Evolutionary conservation across 2,888 invertebrate genomes (phyloP).

Genomic region (Drosophila paracracens): DNA sequence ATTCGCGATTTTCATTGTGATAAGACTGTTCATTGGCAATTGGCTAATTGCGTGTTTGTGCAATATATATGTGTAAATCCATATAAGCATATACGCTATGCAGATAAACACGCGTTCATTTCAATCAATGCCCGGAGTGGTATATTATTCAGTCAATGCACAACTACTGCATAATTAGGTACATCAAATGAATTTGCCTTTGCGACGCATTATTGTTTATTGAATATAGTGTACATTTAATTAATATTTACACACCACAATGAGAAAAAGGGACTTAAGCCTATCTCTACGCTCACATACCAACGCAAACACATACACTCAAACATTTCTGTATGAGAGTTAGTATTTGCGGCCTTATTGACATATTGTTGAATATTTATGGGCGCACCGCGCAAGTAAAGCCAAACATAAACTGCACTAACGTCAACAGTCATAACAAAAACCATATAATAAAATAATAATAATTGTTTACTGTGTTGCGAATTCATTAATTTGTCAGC

Average conservation of each 20-base stretch:
- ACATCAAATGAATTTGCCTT: neutral
- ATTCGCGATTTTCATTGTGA: neutral
- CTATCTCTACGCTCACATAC: slow-evolving; percentile 4
- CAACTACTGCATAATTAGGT: neutral
- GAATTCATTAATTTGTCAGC: neutral
- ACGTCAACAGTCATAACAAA: slow-evolving; percentile 26
- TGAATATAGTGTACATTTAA: slow-evolving; percentile 36
- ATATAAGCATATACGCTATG: neutral
- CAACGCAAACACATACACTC: slow-evolving; percentile 15
- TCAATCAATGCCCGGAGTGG: neutral
- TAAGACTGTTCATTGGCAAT: neutral
- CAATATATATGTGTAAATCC: neutral
- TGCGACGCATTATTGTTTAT: slow-evolving; percentile 19
- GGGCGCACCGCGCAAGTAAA: slow-evolving; percentile 19
- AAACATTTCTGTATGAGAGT: slow-evolving; percentile 33
- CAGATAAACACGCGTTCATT: neutral
- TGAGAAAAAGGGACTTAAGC: slow-evolving; percentile 7
- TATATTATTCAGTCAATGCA: neutral
- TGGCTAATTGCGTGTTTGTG: neutral
- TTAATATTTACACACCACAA: slow-evolving; percentile 27
- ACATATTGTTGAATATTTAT: slow-evolving; percentile 56
- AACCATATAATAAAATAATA: slow-evolving; percentile 24
- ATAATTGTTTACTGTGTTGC: neutral
- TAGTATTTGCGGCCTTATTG: slow-evolving; percentile 55
- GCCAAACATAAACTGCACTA: slow-evolving; percentile 31